Evolutionary conservation across 2,888 invertebrate genomes (phyloP).

Genomic region (Netelia virgata): DNA sequence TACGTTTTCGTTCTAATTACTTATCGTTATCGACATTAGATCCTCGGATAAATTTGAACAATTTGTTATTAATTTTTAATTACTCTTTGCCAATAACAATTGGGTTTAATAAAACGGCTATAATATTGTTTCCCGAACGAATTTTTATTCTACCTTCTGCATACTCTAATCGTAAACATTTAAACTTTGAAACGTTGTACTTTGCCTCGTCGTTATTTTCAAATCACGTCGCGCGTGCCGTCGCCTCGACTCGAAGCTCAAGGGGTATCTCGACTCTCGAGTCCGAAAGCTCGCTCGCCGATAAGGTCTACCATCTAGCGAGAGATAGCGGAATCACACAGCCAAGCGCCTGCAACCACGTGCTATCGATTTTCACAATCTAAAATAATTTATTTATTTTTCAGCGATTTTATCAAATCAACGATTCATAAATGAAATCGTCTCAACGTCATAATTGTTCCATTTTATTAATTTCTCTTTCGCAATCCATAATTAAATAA

Average conservation of each 20-base stretch:
- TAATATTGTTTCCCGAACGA: neutral
- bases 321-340: constrained; percentile 23
- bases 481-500: too few species aligned
- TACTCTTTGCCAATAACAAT: neutral
- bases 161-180: too few species aligned
- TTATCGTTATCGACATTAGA: too few species aligned
- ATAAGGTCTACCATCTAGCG: constrained; percentile 57
- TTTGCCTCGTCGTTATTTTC: neutral
- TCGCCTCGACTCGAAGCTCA: constrained; percentile 11
- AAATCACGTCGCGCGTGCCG: neutral
- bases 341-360: constrained; percentile 40
- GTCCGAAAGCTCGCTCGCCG: constrained; percentile 5
- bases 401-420: neutral
- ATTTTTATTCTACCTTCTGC: too few species aligned
- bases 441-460: too few species aligned
- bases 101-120: neutral
- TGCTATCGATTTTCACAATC: constrained; percentile 51
- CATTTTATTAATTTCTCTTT: too few species aligned
- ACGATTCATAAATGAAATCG: too few species aligned
- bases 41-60: neutral
- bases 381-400: constrained; percentile 11
- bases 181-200: too few species aligned
- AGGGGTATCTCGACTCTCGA: neutral
- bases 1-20: too few species aligned
- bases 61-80: neutral